Percentiles rank a stretch among this genome's conserved stretches.
Conservation (phyloP, 2,113 vertebrate genomes). For the Gopherus evgoodei region DNA sequence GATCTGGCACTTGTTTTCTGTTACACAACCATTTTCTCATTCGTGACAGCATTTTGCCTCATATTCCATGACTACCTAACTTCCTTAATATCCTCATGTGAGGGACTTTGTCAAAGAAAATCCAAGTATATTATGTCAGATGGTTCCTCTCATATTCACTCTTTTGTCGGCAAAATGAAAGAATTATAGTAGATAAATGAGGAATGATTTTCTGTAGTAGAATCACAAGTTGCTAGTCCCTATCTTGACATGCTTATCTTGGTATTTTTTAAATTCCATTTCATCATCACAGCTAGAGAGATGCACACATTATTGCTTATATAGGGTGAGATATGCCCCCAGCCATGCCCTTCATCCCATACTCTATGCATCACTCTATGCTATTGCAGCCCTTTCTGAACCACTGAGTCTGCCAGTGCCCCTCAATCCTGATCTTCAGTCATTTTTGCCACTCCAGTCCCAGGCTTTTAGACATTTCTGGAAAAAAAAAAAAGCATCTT, state of each 20-base stretch:
- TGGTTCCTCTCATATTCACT: background rate
- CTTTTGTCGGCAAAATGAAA: background rate
- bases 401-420: background rate
- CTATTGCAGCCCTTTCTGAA: background rate
- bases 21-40: background rate
- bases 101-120: background rate
- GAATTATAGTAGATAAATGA: too few species aligned
- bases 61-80: background rate
- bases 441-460: too few species aligned
- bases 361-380: background rate
- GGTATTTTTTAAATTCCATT: background rate
- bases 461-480: too few species aligned
- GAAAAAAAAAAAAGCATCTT: too few species aligned
- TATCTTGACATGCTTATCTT: background rate
- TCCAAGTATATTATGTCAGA: background rate
- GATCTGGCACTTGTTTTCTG: background rate
- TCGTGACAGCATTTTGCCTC: background rate
- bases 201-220: background rate
- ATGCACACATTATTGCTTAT: too few species aligned
- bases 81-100: background rate
- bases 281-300: background rate
- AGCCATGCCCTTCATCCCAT: background rate
- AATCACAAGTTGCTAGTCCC: background rate
- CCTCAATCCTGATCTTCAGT: background rate
- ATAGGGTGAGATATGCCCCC: background rate